Evolutionary conservation across 2,797 vertebrate species (phyloP), one percentile per base, ranked within the genome.

Genomic region (Gobio occitaniae): DNA sequence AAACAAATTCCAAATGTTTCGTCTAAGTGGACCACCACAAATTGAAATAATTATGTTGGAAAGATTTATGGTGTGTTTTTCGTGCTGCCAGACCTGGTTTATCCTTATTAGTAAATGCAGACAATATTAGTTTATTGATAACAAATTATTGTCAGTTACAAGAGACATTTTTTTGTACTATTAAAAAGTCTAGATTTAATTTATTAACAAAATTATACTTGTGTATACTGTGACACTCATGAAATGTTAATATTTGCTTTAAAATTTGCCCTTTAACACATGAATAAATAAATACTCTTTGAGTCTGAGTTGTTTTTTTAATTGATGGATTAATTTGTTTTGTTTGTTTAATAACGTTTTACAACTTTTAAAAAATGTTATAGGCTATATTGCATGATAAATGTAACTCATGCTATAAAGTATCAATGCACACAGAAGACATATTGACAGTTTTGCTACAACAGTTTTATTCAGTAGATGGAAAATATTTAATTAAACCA

Each of bases 111-210:
- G n/a, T 66, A 21, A 68, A 54, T 52, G 6, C 5, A 66, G 15
- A 66, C 21, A 52, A 36, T 75, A 77, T 69, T 54, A 0, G 7
- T 78, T 69, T 77, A 71, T 69, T 78, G 47, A 21, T 47, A 52
- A 16, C 36, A 56, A 47, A 68, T 50, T 66, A 50, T 83, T 83
- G 59, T 76, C 59, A 54, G 15, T 63, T 74, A 50, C n/a, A 47
- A 78, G n/a, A 77, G 36, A 38, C 21, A 52, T 36, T n/a, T 68
- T 32, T 59, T 69, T 47, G 11, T 70, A 29, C 69, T 54, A 21
- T 32, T 56, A n/a, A 54, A 54, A 69, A 76, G 15, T 68, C n/a
- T 3, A 68, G 17, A 78, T 80, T 85, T 85, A 80, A 85, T 74
- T 85, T 85, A 85, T 85, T 80, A 74, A 80, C 11, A 52, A 65